Evolutionary conservation across 2,888 invertebrate species (phyloP).

Genomic region (Caradrina clavipalpis): DNA sequence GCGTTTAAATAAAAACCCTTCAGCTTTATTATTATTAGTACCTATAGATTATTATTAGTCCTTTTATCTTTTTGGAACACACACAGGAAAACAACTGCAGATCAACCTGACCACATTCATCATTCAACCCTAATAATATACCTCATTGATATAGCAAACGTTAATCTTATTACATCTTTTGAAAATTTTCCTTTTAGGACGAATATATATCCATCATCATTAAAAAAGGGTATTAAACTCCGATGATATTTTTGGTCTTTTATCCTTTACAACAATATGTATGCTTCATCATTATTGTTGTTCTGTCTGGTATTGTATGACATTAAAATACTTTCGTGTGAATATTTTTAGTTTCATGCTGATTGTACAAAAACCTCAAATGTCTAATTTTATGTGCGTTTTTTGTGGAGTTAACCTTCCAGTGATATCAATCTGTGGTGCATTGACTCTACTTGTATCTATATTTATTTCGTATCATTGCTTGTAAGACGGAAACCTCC

Average conservation of each 20-base stretch:
- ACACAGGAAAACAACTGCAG: not conserved
- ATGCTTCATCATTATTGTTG: conserved; percentile 4
- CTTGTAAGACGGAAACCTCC: not conserved
- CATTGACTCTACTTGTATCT: conserved; percentile 2
- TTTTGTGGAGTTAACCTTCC: conserved; percentile 25
- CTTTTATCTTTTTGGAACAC: not conserved
- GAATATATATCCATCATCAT: conserved; percentile 1
- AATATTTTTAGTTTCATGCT: conserved; percentile 15
- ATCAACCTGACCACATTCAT: too few species aligned
- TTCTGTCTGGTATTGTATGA: not conserved
- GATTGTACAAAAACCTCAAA: conserved; percentile 1
- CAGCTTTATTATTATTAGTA: too few species aligned
- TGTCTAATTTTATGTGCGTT: conserved; percentile 1
- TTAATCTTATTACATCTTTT: not conserved
- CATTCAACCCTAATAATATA: too few species aligned
- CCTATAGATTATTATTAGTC: too few species aligned
- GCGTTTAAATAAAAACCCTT: too few species aligned
- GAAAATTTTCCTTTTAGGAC: not conserved
- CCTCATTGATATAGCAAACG: too few species aligned
- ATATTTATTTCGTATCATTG: not conserved
- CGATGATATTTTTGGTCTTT: not conserved
- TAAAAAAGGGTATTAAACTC: conserved; percentile 6
- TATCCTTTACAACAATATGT: not conserved
- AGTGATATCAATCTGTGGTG: not conserved
- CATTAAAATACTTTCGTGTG: not conserved